These are phyloP conservation scores for Tyria jacobaeae DNA, from an alignment of 2,888 invertebrate species.

Conservation along the genomic window DNA sequence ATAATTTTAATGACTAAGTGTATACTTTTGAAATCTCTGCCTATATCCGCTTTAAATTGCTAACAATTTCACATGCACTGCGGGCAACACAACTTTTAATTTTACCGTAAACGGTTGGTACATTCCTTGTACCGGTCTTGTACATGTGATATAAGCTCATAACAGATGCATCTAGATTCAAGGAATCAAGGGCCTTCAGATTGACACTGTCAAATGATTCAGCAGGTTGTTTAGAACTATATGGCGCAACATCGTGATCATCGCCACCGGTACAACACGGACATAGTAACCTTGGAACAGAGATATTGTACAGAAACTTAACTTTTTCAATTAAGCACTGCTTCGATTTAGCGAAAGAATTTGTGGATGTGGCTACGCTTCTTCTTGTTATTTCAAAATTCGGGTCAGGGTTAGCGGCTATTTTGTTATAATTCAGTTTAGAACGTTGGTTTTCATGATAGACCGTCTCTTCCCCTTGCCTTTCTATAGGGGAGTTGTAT, in stretches of 20 bases:
- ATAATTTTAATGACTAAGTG: not conserved
- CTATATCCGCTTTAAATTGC: constrained; percentile 4
- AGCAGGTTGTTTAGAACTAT: constrained; percentile 42
- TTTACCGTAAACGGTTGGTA: constrained; percentile 55
- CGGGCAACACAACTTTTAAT: constrained; percentile 57
- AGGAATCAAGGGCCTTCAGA: constrained; percentile 49
- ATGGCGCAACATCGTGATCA: constrained; percentile 52
- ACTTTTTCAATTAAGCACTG: constrained; percentile 27
- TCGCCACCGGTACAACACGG: constrained; percentile 71
- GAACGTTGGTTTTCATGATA: constrained; percentile 2
- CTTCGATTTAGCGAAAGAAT: constrained; percentile 41
- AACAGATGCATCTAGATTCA: constrained; percentile 67
- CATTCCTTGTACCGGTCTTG: constrained; percentile 51
- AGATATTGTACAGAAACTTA: constrained; percentile 46
- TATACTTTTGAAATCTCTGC: not conserved
- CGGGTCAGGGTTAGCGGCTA: not conserved
- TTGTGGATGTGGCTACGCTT: constrained; percentile 53
- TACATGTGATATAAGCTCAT: constrained; percentile 69
- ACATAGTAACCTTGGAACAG: constrained; percentile 61
- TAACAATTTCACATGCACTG: constrained; percentile 51
- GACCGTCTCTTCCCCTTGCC: constrained; percentile 16
- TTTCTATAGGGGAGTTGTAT: constrained; percentile 57
- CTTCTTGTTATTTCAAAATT: constrained; percentile 35
- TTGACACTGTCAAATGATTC: constrained; percentile 70
- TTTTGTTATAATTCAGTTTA: constrained; percentile 1